A percentile compares a stretch with the other conserved stretches of the same genome.
Conservation (phyloP, 2,888 invertebrate species). For the Lithosia quadra region DNA sequence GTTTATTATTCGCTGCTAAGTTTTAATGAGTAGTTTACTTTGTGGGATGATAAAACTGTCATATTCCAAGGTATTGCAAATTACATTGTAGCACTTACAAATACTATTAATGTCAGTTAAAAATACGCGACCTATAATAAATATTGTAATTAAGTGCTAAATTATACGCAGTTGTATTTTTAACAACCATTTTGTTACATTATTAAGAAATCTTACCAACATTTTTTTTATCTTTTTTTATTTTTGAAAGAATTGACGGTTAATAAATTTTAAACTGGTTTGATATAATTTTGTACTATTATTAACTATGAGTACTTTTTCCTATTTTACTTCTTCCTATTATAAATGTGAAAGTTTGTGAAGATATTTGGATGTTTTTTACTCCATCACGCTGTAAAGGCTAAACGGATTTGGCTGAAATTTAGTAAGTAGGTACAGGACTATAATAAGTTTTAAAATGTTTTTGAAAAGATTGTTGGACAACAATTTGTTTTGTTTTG, state of each 20-base stretch:
- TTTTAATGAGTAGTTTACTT: conserved; percentile 54
- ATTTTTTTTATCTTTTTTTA: neutral
- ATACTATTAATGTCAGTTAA: conserved; percentile 52
- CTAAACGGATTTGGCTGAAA: too few relatives aligned
- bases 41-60: conserved; percentile 52
- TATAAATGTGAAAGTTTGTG: too few relatives aligned
- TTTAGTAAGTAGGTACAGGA: too few relatives aligned
- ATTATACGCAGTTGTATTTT: neutral
- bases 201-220: neutral
- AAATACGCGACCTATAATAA: conserved; percentile 41
- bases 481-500: neutral
- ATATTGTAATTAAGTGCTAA: conserved; percentile 33
- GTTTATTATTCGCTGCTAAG: conserved; percentile 48
- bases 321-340: too few relatives aligned
- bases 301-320: too few relatives aligned
- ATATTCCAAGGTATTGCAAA: conserved; percentile 48
- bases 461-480: neutral
- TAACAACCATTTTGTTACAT: neutral
- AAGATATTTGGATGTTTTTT: too few relatives aligned
- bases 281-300: too few relatives aligned
- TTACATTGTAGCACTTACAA: conserved; percentile 46
- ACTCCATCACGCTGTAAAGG: too few relatives aligned
- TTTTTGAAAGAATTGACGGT: neutral
- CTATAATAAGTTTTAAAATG: too few relatives aligned
- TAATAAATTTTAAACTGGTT: neutral